These are phyloP conservation scores for Andrena cerasifolii DNA, from an alignment of 1,140 invertebrate genomes.

Conservation along the genomic window DNA sequence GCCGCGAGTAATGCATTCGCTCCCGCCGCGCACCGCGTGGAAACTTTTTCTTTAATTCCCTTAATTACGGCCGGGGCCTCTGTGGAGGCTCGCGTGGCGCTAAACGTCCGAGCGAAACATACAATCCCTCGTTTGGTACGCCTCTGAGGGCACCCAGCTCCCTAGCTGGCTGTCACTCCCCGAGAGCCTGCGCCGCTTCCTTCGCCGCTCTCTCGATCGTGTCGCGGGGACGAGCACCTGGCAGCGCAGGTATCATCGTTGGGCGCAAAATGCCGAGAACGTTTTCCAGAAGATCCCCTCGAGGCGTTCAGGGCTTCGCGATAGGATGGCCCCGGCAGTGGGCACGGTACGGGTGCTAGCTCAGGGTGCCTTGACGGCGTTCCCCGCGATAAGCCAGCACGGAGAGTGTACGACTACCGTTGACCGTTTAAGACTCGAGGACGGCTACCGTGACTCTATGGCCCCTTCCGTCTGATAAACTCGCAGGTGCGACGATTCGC, in stretches of 20 bases:
- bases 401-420: conserved; percentile 58
- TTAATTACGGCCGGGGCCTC: conserved; percentile 36
- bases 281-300: conserved; percentile 32
- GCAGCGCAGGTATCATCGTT: too few relatives aligned
- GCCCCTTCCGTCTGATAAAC: conserved; percentile 56
- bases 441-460: conserved; percentile 57
- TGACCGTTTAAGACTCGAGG: conserved; percentile 58
- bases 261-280: too few relatives aligned
- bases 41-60: conserved; percentile 53
- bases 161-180: too few relatives aligned
- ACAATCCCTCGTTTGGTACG: too few relatives aligned
- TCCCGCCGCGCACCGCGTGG: conserved; percentile 21
- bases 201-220: too few relatives aligned
- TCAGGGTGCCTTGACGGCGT: neutral
- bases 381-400: conserved; percentile 38
- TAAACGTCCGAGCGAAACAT: too few relatives aligned
- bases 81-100: neutral
- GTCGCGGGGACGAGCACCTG: too few relatives aligned
- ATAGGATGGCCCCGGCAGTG: neutral
- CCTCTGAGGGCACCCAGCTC: too few relatives aligned
- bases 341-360: conserved; percentile 1
- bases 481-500: conserved; percentile 57
- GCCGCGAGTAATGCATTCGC: conserved; percentile 43
- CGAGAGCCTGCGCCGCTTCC: too few relatives aligned
- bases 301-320: conserved; percentile 22